Base-by-base conservation (phyloP, 2,888 invertebrate genomes). In the Himalopsyche anomala region DNA sequence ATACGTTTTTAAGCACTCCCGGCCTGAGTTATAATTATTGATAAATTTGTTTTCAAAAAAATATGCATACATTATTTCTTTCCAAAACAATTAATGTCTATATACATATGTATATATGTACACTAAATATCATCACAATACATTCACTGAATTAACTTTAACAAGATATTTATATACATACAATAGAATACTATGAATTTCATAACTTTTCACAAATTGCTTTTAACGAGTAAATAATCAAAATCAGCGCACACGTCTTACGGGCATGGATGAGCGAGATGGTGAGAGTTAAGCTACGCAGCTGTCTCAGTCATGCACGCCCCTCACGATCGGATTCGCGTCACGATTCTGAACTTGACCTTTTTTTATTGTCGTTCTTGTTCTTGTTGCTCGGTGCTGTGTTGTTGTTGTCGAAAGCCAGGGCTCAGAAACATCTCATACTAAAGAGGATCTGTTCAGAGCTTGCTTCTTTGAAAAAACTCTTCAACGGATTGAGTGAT, bases 341-440 rank as follows among this genome's bases (percentile, higher is more conserved):
- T 62, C 86, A 86, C 86, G 86, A 86, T 80, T 86, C 86, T 86
- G 86, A 86, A 86, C 86, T 86, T 86, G 86, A 86, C 86, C 86
- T 86, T 86, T 86, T 45, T 86, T 85, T 80, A 80, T 83, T 85
- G 62, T 62, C 62, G 62, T 19, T 62, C 62, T 62, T 62, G 62
- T 62, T 62, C 62, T 62, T 62, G 62, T 62, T 62, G 62, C 62
- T 62, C 62, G 62, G 62, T 62, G 62, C 62, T 62, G 62, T 62
- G 83, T 85, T 85, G 85, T 79, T 81, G 51, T 79, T 81, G 74
- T 74, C 40, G 80, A 80, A 80, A 62, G 62, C 19, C 62, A 5
- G 62, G 62, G 28, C 62, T 62, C 15, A 8, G 8, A 62, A 62
- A 6, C 19, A 56, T 28, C 19, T 62, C 62, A 62, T 19, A 62